phyloP scores from a whole-genome alignment of 2,113 vertebrate species.

The Octodon degus region DNA sequence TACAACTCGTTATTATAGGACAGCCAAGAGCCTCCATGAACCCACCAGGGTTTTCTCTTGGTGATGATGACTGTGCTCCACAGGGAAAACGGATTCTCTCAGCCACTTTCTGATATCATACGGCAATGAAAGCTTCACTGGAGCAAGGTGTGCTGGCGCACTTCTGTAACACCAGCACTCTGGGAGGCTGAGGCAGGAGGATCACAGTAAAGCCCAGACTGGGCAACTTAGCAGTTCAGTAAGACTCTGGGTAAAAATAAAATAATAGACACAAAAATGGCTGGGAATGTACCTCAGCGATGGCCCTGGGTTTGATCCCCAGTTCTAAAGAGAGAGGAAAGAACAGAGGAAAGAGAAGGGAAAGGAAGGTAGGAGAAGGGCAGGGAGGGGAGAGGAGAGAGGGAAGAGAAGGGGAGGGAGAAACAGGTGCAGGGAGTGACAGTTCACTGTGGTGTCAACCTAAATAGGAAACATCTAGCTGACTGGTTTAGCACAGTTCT shows the following conservation, averaged over 20 bases:
- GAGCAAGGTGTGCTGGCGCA: background rate
- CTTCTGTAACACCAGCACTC: background rate
- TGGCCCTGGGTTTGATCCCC: background rate
- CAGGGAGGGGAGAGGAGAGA: too few species aligned
- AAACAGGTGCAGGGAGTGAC: background rate
- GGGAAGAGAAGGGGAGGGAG: too few species aligned
- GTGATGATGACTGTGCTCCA: background rate
- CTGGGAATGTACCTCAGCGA: background rate
- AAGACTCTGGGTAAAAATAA: background rate
- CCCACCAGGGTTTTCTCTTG: background rate
- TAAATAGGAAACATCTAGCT: background rate
- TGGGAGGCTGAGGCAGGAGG: background rate
- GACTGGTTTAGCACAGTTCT: background rate
- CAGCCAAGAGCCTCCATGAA: background rate
- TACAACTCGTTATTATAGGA: background rate
- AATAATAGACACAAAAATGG: background rate
- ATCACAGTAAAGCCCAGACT: background rate
- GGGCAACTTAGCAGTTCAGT: background rate
- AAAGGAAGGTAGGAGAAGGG: background rate
- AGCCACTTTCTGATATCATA: background rate
- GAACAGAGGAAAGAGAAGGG: too few species aligned
- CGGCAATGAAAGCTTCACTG: background rate
- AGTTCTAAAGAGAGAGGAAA: background rate
- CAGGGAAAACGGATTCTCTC: background rate
- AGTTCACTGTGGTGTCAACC: background rate